phyloP scores from a whole-genome alignment of 2,797 vertebrate genomes.

The Halcyon chelicuti region DNA sequence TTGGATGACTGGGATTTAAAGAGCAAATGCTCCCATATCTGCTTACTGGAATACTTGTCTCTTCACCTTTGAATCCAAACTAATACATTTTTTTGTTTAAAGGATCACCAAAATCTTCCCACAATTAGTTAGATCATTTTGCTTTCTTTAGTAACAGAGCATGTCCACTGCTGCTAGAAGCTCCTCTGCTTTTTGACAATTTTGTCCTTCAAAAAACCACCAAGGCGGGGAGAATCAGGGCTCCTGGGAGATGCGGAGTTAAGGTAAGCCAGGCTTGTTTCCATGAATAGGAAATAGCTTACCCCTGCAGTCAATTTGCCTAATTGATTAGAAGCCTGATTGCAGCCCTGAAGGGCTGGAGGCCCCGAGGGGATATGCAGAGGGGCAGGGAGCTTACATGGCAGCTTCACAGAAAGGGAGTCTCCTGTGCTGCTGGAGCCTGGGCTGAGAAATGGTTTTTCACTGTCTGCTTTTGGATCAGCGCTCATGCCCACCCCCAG shows the following conservation, averaged over 20 bases:
- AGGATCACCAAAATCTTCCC: not conserved
- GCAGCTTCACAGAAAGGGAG: not conserved
- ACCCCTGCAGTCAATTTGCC: slow-evolving; percentile 45
- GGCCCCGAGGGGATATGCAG: not conserved
- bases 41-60: not conserved
- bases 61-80: not conserved
- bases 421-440: not conserved
- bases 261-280: not conserved
- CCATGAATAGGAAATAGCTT: slow-evolving; percentile 25
- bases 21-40: not conserved
- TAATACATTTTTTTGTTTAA: not conserved
- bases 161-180: not conserved
- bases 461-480: fast-evolving
- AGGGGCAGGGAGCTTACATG: not conserved
- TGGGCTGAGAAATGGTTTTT: not conserved
- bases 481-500: not conserved
- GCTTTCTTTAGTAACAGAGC: not conserved
- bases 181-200: not conserved
- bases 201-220: not conserved
- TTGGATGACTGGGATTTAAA: not conserved
- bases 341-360: not conserved
- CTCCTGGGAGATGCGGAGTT: not conserved
- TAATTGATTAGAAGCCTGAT: slow-evolving; percentile 66
- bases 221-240: not conserved
- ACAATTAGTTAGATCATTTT: not conserved